Evolutionary conservation across 2,113 vertebrate genomes (phyloP).

Genomic region (Lates calcarifer): DNA sequence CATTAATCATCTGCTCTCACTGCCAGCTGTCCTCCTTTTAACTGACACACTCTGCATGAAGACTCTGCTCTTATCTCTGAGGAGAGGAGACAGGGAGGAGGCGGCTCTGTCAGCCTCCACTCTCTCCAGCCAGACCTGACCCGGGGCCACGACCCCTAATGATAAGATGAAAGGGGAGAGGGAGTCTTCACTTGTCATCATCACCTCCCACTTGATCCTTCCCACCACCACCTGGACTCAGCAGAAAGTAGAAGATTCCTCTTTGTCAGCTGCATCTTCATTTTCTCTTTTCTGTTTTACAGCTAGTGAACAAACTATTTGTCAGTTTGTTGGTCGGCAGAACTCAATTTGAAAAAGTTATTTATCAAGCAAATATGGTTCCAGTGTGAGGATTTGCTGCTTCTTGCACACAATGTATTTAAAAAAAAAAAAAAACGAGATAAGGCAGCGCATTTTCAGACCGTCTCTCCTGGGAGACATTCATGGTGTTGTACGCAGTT

Average conservation of each 20-base stretch:
- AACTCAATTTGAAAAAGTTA: too few species aligned
- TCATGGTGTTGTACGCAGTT: too few species aligned
- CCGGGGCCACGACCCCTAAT: slow-evolving; percentile 46
- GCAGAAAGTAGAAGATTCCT: not conserved
- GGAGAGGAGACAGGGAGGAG: slow-evolving; percentile 3
- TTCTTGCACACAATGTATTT: too few species aligned
- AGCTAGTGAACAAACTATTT: not conserved
- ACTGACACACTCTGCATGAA: slow-evolving; percentile 8
- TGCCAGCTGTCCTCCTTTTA: slow-evolving; percentile 24
- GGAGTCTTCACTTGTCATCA: slow-evolving; percentile 31
- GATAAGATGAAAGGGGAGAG: slow-evolving; percentile 75
- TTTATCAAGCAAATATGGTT: too few species aligned
- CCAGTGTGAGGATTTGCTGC: too few species aligned
- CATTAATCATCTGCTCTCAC: slow-evolving; percentile 61
- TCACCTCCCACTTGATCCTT: slow-evolving; percentile 1
- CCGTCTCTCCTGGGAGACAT: too few species aligned
- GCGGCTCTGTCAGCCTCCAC: slow-evolving; percentile 12
- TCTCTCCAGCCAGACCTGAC: slow-evolving; percentile 33
- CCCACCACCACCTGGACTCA: slow-evolving; percentile 10
- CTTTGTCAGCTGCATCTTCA: not conserved
- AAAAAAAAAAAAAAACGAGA: too few species aligned
- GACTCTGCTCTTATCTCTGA: slow-evolving; percentile 40
- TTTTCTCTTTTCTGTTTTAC: not conserved
- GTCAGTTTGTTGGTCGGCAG: not conserved
- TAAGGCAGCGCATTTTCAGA: too few species aligned